phyloP scores from a whole-genome alignment of 2,888 invertebrate genomes.

The Phalera bucephala region DNA sequence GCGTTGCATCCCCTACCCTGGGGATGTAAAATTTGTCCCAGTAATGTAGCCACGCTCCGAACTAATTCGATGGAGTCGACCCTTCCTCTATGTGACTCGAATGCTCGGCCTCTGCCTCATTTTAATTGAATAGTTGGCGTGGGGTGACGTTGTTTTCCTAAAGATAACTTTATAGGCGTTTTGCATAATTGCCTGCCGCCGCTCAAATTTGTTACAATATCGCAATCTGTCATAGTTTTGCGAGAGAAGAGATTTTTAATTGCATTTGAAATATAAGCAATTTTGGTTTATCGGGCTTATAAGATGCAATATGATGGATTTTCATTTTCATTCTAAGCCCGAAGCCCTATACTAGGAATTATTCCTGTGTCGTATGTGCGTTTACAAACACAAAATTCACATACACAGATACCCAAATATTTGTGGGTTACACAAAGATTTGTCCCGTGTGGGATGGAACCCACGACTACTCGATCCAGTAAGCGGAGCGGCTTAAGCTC shows the following conservation, averaged over 20 bases:
- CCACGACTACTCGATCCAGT: too few species aligned
- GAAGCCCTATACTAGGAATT: too few species aligned
- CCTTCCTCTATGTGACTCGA: constrained; percentile 77
- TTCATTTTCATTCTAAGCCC: too few species aligned
- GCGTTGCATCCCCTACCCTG: constrained; percentile 73
- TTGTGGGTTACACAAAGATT: too few species aligned
- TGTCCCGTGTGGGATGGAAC: too few species aligned
- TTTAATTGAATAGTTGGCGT: constrained; percentile 80
- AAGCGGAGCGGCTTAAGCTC: too few species aligned
- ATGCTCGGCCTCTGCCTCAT: constrained; percentile 70
- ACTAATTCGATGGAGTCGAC: constrained; percentile 74
- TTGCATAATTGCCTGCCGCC: constrained; percentile 75
- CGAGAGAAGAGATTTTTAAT: constrained; percentile 19
- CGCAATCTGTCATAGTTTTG: constrained; percentile 71
- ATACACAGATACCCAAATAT: too few species aligned
- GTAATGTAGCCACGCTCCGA: constrained; percentile 81
- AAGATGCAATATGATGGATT: too few species aligned
- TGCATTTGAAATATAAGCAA: too few species aligned
- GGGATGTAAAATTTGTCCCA: constrained; percentile 76
- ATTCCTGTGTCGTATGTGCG: too few species aligned
- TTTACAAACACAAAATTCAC: too few species aligned
- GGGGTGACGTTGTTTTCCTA: constrained; percentile 74
- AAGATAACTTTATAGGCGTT: constrained; percentile 76
- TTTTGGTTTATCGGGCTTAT: too few species aligned
- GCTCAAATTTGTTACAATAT: constrained; percentile 74